Percentiles rank a stretch among this genome's conserved stretches.
phyloP scores from a whole-genome alignment of 1,140 invertebrate species.

The Vanessa tameamea region DNA sequence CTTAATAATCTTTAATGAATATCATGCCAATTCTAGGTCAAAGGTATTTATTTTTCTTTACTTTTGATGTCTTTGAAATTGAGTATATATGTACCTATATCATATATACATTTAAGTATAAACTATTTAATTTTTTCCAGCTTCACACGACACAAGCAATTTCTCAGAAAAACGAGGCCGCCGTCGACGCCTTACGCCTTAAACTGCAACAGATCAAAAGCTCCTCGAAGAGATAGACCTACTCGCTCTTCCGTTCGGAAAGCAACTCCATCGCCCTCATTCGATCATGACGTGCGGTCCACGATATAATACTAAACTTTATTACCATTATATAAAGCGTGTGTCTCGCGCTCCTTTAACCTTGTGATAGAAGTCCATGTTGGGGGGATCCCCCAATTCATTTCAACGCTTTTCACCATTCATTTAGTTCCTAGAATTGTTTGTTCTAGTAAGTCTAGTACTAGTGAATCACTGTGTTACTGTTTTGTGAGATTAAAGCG shows the following conservation, averaged over 20 bases:
- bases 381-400: slow-evolving; percentile 14
- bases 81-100: no score
- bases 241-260: slow-evolving; percentile 16
- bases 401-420: slow-evolving; percentile 24
- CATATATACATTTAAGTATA: background rate
- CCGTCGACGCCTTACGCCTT: slow-evolving; percentile 73
- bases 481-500: slow-evolving; percentile 20
- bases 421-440: slow-evolving; percentile 38
- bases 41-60: no score
- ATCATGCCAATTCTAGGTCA: no score
- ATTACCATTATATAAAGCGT: slow-evolving; percentile 9
- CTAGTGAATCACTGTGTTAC: slow-evolving; percentile 24
- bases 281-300: slow-evolving; percentile 31
- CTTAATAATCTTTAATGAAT: no score
- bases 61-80: no score
- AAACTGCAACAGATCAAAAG: slow-evolving; percentile 80
- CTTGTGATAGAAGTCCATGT: slow-evolving; percentile 21
- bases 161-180: slow-evolving; percentile 72
- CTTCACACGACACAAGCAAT: slow-evolving; percentile 68
- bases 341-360: slow-evolving; percentile 4
- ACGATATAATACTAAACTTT: slow-evolving; percentile 19
- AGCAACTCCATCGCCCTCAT: slow-evolving; percentile 23
- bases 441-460: slow-evolving; percentile 29
- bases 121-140: slow-evolving; percentile 52
- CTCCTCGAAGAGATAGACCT: slow-evolving; percentile 73